Base-by-base conservation (phyloP, 2,113 vertebrate genomes). In the Montifringilla adamsi region DNA sequence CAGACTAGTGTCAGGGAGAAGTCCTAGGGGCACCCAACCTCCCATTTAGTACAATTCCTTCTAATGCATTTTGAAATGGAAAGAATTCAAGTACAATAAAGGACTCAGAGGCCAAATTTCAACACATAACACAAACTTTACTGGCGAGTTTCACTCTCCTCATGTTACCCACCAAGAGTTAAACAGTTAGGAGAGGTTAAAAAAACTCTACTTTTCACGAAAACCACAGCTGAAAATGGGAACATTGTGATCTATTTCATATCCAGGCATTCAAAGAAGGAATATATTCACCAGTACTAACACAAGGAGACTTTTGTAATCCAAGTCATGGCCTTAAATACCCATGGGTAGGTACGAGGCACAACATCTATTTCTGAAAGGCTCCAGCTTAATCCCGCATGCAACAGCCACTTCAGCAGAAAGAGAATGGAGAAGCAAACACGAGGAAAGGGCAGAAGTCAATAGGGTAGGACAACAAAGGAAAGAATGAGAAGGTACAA, bases 291-390 rank as follows among this genome's bases (percentile, higher is more conserved):
- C 81, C 70, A 78, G 66, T 10, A 56, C 89, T 93, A 96, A 87
- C 73, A 94, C 90, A 97, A 97, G 95, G 88, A 86, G 94, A 94
- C 88, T 90, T 92, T 87, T 93, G 93, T 96, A 96, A 96, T 94
- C 68, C 68, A 95, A 92, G 90, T 89, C 93, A 47, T 7, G 76
- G 85, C 88, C 90, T 90, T 56, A 93, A 96, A 96, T 96, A 95
- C 94, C 87, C 87, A 96, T 2, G 90, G 92, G 86, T 92, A 96
- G 93, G 92, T 95, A 87, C 33, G 37, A 85, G 39, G 92, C 87
- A 93, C 73, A 76, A 79, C 83, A 87, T 83, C 56, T 90, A 86
- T 58, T 96, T 94, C 84, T 96, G 85, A 96, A 87, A 93, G 88
- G 66, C 80, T 95, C 83, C 85, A 64, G 85, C 72, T 90, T 80